Percentiles rank a stretch among this genome's conserved stretches.
phyloP scores from a whole-genome alignment of 2,113 vertebrate species.

The Isichthys henryi region DNA sequence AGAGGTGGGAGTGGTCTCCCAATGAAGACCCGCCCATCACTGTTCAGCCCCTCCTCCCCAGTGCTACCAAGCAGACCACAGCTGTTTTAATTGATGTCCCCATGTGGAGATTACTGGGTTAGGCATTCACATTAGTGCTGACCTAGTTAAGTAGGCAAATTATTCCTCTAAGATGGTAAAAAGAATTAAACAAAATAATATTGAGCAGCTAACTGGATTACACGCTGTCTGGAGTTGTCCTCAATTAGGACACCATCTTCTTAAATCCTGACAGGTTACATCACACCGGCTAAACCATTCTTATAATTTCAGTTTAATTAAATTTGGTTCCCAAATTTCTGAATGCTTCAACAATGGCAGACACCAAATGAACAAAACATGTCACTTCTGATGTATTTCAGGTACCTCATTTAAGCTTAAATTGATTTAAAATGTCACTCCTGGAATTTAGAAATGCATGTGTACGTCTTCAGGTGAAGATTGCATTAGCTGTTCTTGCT shows the following conservation, averaged over 20 bases:
- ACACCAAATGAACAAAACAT: background rate
- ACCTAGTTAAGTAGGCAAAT: conserved; percentile 15
- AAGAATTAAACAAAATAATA: background rate
- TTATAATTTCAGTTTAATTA: conserved; percentile 20
- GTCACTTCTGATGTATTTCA: background rate
- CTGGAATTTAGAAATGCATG: background rate
- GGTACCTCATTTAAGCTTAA: background rate
- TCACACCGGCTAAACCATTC: conserved; percentile 10
- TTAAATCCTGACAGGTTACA: conserved; percentile 11
- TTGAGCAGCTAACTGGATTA: conserved; percentile 8
- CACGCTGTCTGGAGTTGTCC: background rate
- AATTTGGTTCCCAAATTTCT: background rate
- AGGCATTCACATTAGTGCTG: background rate
- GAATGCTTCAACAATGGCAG: background rate
- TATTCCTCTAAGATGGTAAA: background rate
- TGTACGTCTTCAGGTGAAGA: background rate
- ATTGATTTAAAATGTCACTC: background rate
- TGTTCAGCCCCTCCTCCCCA: background rate
- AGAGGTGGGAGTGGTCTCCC: background rate
- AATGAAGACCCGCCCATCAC: background rate
- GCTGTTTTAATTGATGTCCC: conserved; percentile 4
- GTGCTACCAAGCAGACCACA: background rate
- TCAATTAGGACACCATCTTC: background rate
- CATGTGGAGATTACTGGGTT: conserved; percentile 16
- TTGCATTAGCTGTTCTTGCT: background rate